phyloP scores from a whole-genome alignment of 2,888 invertebrate genomes.

The Pinctada fucata region DNA sequence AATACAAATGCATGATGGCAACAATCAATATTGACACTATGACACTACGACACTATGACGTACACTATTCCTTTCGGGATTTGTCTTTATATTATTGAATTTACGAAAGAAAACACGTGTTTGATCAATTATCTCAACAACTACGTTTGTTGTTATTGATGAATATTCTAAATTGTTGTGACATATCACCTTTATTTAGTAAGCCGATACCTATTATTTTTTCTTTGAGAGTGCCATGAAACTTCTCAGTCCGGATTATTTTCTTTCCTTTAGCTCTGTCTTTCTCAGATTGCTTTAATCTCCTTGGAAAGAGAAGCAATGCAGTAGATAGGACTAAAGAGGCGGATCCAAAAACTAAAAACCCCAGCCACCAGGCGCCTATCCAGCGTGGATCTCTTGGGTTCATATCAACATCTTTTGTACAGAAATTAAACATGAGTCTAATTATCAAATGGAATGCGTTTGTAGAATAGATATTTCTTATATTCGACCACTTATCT shows the following conservation, averaged over 20 bases:
- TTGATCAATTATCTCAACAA: no score
- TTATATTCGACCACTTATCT: neutral
- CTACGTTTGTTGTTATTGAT: no score
- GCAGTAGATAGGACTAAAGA: neutral
- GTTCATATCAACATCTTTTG: slow-evolving; percentile 20
- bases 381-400: slow-evolving; percentile 23
- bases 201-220: neutral
- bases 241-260: neutral
- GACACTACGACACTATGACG: no score
- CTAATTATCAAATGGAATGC: no score
- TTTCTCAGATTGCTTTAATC: slow-evolving; percentile 15
- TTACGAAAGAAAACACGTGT: no score
- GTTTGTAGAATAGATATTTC: no score
- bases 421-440: neutral
- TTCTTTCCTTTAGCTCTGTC: neutral
- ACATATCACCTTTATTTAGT: no score
- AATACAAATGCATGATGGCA: no score
- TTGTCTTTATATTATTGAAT: no score
- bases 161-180: no score
- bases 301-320: slow-evolving; percentile 7
- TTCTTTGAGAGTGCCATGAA: neutral
- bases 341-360: slow-evolving; percentile 15
- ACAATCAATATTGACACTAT: no score
- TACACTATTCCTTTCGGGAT: no score
- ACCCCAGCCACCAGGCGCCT: slow-evolving; percentile 27